Base-by-base conservation (phyloP, 2,113 vertebrate species). In the Gallinago jamesoni region DNA sequence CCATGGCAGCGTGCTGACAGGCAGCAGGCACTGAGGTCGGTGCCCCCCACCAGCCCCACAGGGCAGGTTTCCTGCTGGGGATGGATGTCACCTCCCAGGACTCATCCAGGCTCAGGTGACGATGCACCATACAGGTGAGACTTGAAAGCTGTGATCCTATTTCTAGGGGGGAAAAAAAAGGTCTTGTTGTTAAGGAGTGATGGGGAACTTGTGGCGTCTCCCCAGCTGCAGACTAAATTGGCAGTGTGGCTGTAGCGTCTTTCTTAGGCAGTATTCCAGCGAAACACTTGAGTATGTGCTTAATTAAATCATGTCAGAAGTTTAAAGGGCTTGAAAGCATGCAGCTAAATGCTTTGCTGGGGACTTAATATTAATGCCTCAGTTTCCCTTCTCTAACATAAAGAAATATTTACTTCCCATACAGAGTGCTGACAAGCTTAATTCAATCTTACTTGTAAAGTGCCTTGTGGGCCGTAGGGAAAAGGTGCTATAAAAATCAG, bases 381-480 rank as follows among this genome's bases (percentile, higher is more conserved):
- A 93, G 94, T 95, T 97, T 96, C 92, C 85, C 90, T 83, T 88
- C 63, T 83, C n/a, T 28, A 77, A 27, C n/a, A 39, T 3, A 72
- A 77, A 87, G 57, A 91, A 94, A 82, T 73, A 96, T 90, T 96
- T 94, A 55, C 63, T 93, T 93, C 50, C 59, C 75, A 48, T 43
- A 56, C 66, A 73, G 41, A 77, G 68, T 88, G 75, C 75, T 86
- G 94, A 95, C 87, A 91, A 77, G 75, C 50, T 96, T 94, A 96
- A 96, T 93, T 91, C 85, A 93, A 67, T 94, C 55, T 88, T 86
- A 47, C 72, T 88, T 96, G 82, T 91, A 90, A 97, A 96, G 70
- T 50, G 62, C 62, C 62, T 85, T 37, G 53, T 85, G 87, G 31
- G 75, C 79, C 74, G 39, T 10, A 43, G 90, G 85, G 90, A 87